Conservation (phyloP, 64 coral and sea anemone genomes). For the Stichodactyla helianthus region DNA sequence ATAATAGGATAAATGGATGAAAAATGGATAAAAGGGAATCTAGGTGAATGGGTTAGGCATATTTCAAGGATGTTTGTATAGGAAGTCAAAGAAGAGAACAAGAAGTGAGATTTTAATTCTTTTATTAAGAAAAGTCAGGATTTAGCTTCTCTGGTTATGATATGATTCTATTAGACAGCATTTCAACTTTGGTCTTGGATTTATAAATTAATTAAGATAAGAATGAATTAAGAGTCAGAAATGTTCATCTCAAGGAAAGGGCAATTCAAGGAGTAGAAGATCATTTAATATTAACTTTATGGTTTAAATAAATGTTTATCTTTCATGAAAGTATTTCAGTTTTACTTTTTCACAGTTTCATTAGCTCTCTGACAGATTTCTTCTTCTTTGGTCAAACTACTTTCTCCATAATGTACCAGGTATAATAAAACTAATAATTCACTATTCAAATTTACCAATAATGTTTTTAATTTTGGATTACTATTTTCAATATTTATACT, state of each 20-base stretch:
- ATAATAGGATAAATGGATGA: not conserved
- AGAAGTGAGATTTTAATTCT: slow-evolving; percentile 11
- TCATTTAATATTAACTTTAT: not conserved
- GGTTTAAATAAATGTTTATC: not conserved
- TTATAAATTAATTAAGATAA: not conserved
- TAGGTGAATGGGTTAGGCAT: not conserved
- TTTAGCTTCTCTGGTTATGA: not conserved
- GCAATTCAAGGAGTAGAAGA: not conserved
- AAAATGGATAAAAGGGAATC: not conserved
- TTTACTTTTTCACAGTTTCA: not conserved
- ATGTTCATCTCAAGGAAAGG: not conserved
- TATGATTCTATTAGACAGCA: no score
- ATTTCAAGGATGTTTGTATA: not conserved
- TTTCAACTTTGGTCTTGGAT: no score
- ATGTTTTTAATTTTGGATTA: no score
- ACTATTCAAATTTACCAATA: not conserved
- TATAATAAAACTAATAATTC: not conserved
- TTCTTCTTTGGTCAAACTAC: not conserved
- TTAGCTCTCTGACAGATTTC: not conserved
- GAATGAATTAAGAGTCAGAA: not conserved
- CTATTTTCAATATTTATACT: not conserved
- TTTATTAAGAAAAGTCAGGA: slow-evolving; percentile 24
- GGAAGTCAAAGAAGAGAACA: slow-evolving; percentile 20
- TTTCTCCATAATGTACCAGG: not conserved
- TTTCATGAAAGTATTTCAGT: not conserved